A percentile compares a stretch with the other conserved stretches of the same genome.
phyloP scores from a whole-genome alignment of 2,113 vertebrate species.

The Dolichallabes microphthalmus region DNA sequence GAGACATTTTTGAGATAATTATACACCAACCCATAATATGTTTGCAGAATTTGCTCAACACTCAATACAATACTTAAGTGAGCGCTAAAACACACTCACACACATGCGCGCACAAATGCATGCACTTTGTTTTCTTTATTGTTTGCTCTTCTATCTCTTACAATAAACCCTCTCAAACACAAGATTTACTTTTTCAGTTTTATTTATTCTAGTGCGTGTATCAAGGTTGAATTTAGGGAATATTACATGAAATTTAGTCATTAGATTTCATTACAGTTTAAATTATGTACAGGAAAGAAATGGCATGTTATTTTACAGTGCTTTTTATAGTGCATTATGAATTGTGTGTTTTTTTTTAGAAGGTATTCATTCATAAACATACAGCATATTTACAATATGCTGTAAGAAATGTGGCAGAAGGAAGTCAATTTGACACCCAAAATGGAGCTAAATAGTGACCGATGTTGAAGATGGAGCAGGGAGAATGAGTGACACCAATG shows the following conservation, averaged over 20 bases:
- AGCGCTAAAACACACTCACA: background rate
- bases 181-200: background rate
- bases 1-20: slow-evolving; percentile 61
- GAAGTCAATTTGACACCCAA: no score
- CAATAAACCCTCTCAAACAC: background rate
- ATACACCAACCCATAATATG: slow-evolving; percentile 33
- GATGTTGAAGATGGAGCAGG: no score
- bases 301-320: background rate
- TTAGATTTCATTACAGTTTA: background rate
- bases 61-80: background rate
- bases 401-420: background rate
- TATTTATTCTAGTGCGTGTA: background rate
- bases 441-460: no score
- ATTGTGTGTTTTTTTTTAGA: background rate
- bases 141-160: background rate
- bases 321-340: background rate
- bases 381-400: background rate
- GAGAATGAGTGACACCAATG: no score
- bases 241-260: background rate
- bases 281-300: background rate
- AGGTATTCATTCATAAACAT: background rate
- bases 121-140: background rate
- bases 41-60: background rate
- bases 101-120: background rate
- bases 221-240: background rate